These are phyloP conservation scores for Luffia ferchaultella DNA, from an alignment of 2,888 invertebrate genomes.

Conservation along the genomic window DNA sequence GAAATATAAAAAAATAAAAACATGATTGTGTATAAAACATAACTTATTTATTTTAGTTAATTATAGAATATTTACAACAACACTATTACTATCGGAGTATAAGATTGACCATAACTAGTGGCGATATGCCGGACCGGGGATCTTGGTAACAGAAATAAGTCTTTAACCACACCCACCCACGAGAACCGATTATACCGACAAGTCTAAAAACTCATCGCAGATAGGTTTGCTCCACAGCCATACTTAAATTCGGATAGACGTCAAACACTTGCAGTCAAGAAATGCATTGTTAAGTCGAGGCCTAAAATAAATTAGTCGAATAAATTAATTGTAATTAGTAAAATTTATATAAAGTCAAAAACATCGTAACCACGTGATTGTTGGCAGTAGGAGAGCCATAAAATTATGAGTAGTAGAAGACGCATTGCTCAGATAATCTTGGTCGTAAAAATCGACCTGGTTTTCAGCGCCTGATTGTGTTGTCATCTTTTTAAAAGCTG, in stretches of 20 bases:
- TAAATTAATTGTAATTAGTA: constrained; percentile 42
- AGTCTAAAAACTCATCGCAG: too few species aligned
- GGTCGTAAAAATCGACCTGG: constrained; percentile 31
- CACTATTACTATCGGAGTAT: constrained; percentile 49
- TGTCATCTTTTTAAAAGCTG: constrained; percentile 25
- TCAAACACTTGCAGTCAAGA: constrained; percentile 25
- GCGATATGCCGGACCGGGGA: neutral
- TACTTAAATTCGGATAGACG: neutral
- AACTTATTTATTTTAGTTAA: neutral
- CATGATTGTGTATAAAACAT: neutral
- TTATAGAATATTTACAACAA: constrained; percentile 54
- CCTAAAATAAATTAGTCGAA: constrained; percentile 35
- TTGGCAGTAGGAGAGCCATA: neutral
- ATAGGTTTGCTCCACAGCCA: constrained; percentile 27
- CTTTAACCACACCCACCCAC: neutral
- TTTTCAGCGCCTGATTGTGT: constrained; percentile 30
- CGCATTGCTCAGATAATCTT: neutral
- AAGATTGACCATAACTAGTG: constrained; percentile 26
- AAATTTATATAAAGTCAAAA: neutral
- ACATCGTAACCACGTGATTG: neutral
- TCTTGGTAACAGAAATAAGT: neutral
- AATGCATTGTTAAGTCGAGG: constrained; percentile 51
- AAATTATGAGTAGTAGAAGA: neutral
- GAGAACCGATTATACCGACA: constrained; percentile 1
- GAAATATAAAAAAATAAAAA: neutral